A percentile compares a stretch with the other conserved stretches of the same genome.
Evolutionary conservation across 2,113 vertebrate species (phyloP).

Genomic region (Pterocles orientalis): DNA sequence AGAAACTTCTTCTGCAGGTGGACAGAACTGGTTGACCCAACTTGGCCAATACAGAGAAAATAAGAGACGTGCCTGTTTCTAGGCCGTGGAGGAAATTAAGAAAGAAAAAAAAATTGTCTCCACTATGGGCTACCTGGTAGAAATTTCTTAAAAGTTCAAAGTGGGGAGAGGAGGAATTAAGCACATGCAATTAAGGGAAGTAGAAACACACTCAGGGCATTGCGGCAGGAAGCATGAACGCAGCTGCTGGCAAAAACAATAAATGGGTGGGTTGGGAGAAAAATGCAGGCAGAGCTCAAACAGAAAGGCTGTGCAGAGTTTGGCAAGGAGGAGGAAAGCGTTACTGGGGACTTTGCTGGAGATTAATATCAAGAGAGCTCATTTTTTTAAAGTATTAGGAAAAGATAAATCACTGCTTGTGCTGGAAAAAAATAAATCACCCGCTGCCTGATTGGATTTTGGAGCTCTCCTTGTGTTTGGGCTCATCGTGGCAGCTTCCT

Average conservation of each 20-base stretch:
- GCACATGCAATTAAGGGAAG: neutral
- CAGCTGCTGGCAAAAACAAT: neutral
- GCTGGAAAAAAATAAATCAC: neutral
- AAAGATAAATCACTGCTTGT: neutral
- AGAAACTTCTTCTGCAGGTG: neutral
- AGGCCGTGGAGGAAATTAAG: neutral
- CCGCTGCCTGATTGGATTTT: neutral
- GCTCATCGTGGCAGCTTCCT: neutral
- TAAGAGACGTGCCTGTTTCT: rapidly evolving
- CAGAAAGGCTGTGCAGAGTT: neutral
- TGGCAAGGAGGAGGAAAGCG: neutral
- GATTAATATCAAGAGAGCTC: neutral
- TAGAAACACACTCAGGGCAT: neutral
- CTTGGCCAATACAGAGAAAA: neutral
- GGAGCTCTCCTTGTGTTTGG: neutral
- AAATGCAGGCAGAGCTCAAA: neutral
- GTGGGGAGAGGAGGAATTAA: neutral
- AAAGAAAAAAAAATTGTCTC: neutral
- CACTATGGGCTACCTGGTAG: no score
- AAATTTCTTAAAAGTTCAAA: neutral
- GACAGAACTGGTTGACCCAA: neutral
- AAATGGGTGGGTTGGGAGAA: neutral
- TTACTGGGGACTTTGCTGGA: neutral
- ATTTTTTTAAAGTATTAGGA: neutral
- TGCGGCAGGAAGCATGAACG: neutral